These are phyloP conservation scores for Macroramphosus scolopax DNA, from an alignment of 2,797 vertebrate species.

Conservation along the genomic window DNA sequence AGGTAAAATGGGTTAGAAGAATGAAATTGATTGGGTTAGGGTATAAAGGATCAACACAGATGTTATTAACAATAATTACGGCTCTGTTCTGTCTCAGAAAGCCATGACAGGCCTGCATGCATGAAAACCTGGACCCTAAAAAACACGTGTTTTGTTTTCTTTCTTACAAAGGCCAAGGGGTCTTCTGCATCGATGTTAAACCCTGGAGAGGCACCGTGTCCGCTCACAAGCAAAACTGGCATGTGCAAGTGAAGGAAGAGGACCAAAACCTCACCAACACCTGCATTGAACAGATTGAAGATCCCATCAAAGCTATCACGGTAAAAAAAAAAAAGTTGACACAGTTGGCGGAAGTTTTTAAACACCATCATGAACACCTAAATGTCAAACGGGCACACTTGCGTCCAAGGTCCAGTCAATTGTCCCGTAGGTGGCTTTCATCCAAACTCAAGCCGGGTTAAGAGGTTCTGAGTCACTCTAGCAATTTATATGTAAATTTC, in stretches of 20 bases:
- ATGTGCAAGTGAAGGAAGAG: conserved; percentile 66
- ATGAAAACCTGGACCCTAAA: too few species aligned
- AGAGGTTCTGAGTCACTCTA: conserved; percentile 58
- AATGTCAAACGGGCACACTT: conserved; percentile 59
- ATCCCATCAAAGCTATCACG: conserved; percentile 74
- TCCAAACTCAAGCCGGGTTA: conserved; percentile 43
- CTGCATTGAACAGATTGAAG: conserved; percentile 69
- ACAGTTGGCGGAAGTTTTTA: conserved; percentile 11
- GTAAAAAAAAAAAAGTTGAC: conserved; percentile 55
- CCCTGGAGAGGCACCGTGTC: conserved; percentile 70
- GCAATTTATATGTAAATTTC: conserved; percentile 72
- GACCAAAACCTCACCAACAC: conserved; percentile 71
- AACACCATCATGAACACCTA: conserved; percentile 19
- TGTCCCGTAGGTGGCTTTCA: conserved; percentile 52
- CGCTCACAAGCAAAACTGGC: conserved; percentile 64
- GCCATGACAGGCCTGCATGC: too few species aligned
- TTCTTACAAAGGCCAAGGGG: conserved; percentile 64
- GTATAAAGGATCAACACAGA: too few species aligned
- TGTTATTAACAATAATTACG: too few species aligned
- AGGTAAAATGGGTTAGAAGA: conserved; percentile 49
- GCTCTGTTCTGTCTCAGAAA: too few species aligned
- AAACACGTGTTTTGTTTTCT: background rate
- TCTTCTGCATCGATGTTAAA: conserved; percentile 80
- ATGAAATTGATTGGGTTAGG: too few species aligned
- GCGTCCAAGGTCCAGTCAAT: conserved; percentile 53